Percentiles rank a stretch among this genome's conserved stretches.
These are phyloP conservation scores for Pherbina coryleti DNA, from an alignment of 2,888 invertebrate genomes.

Conservation along the genomic window DNA sequence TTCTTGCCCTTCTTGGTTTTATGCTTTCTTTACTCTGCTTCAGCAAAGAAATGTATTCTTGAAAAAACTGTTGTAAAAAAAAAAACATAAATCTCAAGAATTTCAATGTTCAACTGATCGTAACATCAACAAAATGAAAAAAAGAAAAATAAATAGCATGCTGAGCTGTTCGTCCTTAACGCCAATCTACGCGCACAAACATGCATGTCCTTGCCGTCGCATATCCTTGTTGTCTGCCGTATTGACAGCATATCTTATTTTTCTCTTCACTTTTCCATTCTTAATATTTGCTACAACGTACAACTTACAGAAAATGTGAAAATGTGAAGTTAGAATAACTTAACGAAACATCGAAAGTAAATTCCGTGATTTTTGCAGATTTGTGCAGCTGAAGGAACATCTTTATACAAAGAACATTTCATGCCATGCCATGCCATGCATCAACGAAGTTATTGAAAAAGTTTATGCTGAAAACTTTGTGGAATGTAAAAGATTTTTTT, in stretches of 20 bases:
- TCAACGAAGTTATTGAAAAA: constrained; percentile 17
- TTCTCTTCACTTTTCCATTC: not conserved
- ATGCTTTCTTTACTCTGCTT: too few species aligned
- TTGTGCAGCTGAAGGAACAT: not conserved
- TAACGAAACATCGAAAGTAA: constrained; percentile 21
- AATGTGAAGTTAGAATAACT: constrained; percentile 3
- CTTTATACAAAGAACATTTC: not conserved
- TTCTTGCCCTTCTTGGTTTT: too few species aligned
- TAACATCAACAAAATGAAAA: too few species aligned
- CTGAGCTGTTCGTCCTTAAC: too few species aligned
- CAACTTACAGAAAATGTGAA: not conserved
- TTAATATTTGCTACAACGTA: not conserved
- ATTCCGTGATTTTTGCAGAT: not conserved
- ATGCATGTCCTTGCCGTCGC: not conserved
- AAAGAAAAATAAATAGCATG: too few species aligned
- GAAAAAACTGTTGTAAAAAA: too few species aligned
- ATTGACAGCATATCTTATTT: not conserved
- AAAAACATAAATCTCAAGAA: too few species aligned
- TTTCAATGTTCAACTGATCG: too few species aligned
- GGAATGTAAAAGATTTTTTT: not conserved
- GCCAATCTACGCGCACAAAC: not conserved
- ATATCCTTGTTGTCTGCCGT: not conserved
- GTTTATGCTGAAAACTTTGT: not conserved
- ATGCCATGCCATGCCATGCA: not conserved
- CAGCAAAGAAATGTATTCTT: too few species aligned